Evolutionary conservation across 1,140 invertebrate species (phyloP), one percentile per base, ranked within the genome.

Genomic region (Nebria ingens): DNA sequence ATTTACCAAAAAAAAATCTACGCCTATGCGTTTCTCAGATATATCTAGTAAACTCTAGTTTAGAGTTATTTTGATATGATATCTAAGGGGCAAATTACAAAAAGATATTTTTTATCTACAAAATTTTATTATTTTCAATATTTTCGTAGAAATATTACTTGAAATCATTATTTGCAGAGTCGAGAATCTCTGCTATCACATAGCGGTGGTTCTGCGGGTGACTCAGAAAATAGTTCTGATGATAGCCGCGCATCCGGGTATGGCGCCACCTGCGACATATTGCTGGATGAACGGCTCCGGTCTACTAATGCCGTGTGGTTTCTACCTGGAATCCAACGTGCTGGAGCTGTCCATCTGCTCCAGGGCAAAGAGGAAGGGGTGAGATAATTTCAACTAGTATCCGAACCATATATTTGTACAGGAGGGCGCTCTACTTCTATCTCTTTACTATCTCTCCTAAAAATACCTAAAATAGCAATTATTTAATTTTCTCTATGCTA

Each of bases 251-350:
- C 66, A 11, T 29, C 52, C 6, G 68, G 68, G 42, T 69, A 69
- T 59, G 68, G 68, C 22, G 68, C 68, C 20, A 70, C 85, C 51
- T 91, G 87, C 70, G 86, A 88, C 71, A 88, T 94, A 64, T 85
- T 85, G 13, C 72, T 92, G 51, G 73, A 92, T 62, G 93, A 97
- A 71, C 78, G 92, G 40, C 80, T 97, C 54, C 86, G 93, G 61
- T 80, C 91, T 51, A 91, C 89, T 21, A 91, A 95, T 76, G 89
- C 92, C 15, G 91, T 97, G 60, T 97, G 94, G 94, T 96, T 93
- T 71, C 78, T 97, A 25, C 88, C 92, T 0, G 89, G 90, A n/a
- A 89, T 96, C 19, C 91, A 94, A 65, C 79, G 93, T 52, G 87
- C 89, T 52, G 92, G 91, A 0, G 91, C 91, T 22, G 90, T 93